phyloP scores from a whole-genome alignment of 2,113 vertebrate genomes.

The Nerophis lumbriciformis region DNA sequence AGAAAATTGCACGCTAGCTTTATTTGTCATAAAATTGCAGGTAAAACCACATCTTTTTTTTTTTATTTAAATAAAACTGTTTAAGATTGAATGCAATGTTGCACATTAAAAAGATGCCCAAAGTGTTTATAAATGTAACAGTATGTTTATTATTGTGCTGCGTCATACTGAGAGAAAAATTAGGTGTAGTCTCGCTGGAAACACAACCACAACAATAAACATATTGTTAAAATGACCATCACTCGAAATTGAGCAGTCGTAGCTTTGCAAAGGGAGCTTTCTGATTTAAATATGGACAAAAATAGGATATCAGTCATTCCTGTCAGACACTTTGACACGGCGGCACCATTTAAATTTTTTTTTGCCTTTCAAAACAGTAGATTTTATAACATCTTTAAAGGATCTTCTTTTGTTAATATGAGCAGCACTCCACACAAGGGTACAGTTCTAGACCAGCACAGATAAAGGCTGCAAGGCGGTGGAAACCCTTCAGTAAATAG shows the following conservation, averaged over 20 bases:
- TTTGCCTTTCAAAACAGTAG: constrained; percentile 18
- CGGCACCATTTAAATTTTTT: constrained; percentile 27
- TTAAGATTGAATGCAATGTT: no score
- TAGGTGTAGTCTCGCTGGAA: background rate
- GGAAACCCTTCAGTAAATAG: background rate
- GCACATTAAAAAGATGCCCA: no score
- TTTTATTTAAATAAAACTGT: no score
- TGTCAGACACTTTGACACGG: constrained; percentile 31
- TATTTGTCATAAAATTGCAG: constrained; percentile 16
- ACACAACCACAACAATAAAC: background rate
- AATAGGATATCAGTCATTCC: constrained; percentile 12
- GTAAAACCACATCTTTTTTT: no score
- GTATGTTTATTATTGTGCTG: background rate
- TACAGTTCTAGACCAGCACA: background rate
- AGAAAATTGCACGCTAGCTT: constrained; percentile 5
- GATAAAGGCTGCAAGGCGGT: background rate
- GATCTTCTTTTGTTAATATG: background rate
- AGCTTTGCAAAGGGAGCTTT: no score
- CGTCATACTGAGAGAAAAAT: no score
- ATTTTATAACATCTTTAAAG: constrained; percentile 27
- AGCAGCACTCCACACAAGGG: background rate
- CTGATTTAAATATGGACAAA: no score
- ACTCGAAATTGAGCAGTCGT: no score
- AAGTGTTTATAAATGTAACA: no score
- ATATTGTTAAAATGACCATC: background rate